Conservation (phyloP, 2,888 invertebrate genomes). For the Andrena bucephala region DNA sequence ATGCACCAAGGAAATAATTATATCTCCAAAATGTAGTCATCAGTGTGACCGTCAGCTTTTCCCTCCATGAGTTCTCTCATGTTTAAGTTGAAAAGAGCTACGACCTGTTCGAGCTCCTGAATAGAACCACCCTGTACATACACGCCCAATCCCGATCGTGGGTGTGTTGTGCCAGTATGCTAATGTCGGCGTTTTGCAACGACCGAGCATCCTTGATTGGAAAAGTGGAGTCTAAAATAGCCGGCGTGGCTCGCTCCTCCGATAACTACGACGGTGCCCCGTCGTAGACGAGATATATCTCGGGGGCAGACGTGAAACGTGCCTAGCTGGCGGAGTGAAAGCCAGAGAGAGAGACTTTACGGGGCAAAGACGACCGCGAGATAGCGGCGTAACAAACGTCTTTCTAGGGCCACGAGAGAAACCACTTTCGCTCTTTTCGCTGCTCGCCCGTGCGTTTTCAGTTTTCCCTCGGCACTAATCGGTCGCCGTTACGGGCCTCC, state of each 20-base stretch:
- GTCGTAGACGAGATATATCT: constrained; percentile 52
- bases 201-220: constrained; percentile 31
- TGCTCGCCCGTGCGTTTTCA: constrained; percentile 63
- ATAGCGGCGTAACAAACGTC: constrained; percentile 53
- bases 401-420: constrained; percentile 47
- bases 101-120: too few relatives aligned
- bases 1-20: too few relatives aligned
- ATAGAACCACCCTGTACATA: too few relatives aligned
- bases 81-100: too few relatives aligned
- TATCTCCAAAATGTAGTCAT: too few relatives aligned
- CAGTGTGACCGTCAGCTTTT: too few relatives aligned
- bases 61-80: too few relatives aligned
- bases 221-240: constrained; percentile 42
- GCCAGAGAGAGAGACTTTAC: constrained; percentile 40
- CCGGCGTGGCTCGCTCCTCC: constrained; percentile 36
- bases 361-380: constrained; percentile 34
- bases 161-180: constrained; percentile 46
- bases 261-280: constrained; percentile 36
- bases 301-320: constrained; percentile 40
- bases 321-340: constrained; percentile 51
- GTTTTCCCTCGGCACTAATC: constrained; percentile 40
- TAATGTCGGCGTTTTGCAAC: constrained; percentile 57
- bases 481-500: background rate
- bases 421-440: constrained; percentile 71
- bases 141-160: constrained; percentile 17